These are phyloP conservation scores for Danio rerio DNA, from an alignment of 2,113 vertebrate genomes.

Conservation along the genomic window DNA sequence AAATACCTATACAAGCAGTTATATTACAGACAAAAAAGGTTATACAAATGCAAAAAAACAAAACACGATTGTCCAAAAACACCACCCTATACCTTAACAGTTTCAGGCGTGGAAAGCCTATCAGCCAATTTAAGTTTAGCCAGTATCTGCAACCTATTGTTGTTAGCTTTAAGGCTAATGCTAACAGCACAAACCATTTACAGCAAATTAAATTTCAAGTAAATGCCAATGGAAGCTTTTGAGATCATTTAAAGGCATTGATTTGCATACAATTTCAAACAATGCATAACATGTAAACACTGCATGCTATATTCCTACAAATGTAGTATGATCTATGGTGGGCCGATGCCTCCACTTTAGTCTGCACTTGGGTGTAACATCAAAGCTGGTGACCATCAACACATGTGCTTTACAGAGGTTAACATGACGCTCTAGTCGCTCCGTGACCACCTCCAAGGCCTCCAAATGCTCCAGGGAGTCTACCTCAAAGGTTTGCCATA, in stretches of 20 bases:
- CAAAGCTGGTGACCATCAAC: constrained; percentile 93
- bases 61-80: too few relatives aligned
- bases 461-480: constrained; percentile 92
- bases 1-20: not conserved
- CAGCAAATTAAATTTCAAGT: constrained; percentile 25
- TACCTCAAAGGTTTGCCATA: constrained; percentile 89
- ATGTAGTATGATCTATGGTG: constrained; percentile 30
- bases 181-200: constrained; percentile 9
- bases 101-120: too few relatives aligned
- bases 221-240: constrained; percentile 23
- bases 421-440: constrained; percentile 84
- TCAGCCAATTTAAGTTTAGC: too few relatives aligned
- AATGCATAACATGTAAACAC: constrained; percentile 24
- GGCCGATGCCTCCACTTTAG: constrained; percentile 62
- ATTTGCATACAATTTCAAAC: constrained; percentile 22
- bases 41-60: too few relatives aligned
- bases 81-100: too few relatives aligned
- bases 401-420: constrained; percentile 91
- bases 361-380: constrained; percentile 79
- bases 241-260: constrained; percentile 16
- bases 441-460: constrained; percentile 86
- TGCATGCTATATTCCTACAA: constrained; percentile 40
- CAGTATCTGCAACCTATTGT: constrained; percentile 24
- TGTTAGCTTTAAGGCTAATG: constrained; percentile 36
- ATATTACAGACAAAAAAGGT: not conserved